Evolutionary conservation across 2,113 vertebrate species (phyloP), one percentile per base, ranked within the genome.

Genomic region (Hemibagrus wyckioides): DNA sequence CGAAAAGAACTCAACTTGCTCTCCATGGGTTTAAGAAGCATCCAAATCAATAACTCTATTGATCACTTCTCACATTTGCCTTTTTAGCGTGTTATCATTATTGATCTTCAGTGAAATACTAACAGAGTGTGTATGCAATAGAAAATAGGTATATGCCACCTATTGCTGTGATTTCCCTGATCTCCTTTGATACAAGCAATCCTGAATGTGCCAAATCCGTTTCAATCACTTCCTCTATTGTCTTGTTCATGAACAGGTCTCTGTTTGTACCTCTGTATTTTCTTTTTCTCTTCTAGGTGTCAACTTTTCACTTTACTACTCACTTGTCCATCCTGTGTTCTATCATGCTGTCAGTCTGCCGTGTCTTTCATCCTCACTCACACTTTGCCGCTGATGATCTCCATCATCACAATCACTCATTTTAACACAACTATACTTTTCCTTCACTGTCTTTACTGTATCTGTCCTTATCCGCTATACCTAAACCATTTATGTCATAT

Each of bases 51-150:
- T 59, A 75, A 11, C 9, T 59, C 25, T 17, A 59, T 23, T 59
- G 83, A 76, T 61, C 69, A 44, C 67, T 57, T 82, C 33, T 39
- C 69, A 48, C 67, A 73, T 71, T 13, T 69, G 69, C 2, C 33
- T 44, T 82, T 82, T 63, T 84, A 7, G 13, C 4, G 21, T 19
- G 30, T 85, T 44, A 17, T 76, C 54, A 76, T 59, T 59, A 85
- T 76, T 85, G 69, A 85, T 85, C 52, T 61, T 44, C 73, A 73
- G 61, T 56, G 52, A 71, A 44, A 52, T 41, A 41, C 50, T 57
- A 63, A 54, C 50, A 61, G 57, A 13, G n/a, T 73, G 65, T 84
- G 82, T 48, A 48, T 65, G 15, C 52, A 83, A 48, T 83, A 25
- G 41, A 67, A 73, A 56, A 9, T 52, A 57, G 33, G 75, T 39